Evolutionary conservation across 2,113 vertebrate genomes (phyloP).

Genomic region (Rhinopithecus roxellana): DNA sequence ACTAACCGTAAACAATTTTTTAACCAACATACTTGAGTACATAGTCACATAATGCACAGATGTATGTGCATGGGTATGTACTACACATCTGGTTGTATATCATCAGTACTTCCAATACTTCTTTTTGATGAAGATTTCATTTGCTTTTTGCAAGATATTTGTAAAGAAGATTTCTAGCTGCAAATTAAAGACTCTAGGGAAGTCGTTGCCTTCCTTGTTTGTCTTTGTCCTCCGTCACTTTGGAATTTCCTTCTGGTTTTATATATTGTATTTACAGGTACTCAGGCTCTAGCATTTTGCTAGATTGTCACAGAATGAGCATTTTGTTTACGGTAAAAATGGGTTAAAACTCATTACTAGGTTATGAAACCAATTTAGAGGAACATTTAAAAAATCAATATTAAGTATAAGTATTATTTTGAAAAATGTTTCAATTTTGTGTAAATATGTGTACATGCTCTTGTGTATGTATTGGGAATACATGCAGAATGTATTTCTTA

Average conservation of each 20-base stretch:
- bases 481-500: background rate
- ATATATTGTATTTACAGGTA: background rate
- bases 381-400: background rate
- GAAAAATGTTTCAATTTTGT: background rate
- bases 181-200: background rate
- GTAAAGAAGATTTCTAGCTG: background rate
- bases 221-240: background rate
- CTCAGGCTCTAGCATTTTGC: background rate
- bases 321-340: background rate
- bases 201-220: background rate
- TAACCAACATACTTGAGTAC: background rate
- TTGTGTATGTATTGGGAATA: background rate
- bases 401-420: background rate
- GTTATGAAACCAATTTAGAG: constrained; percentile 4
- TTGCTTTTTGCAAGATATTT: background rate
- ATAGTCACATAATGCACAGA: background rate
- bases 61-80: background rate
- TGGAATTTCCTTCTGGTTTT: background rate
- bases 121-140: background rate
- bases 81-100: background rate
- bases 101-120: background rate
- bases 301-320: background rate
- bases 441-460: background rate
- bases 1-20: background rate
- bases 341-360: background rate